A percentile compares a stretch with the other conserved stretches of the same genome.
Evolutionary conservation across 2,797 vertebrate genomes (phyloP).

Genomic region (Epinephelus awoara): DNA sequence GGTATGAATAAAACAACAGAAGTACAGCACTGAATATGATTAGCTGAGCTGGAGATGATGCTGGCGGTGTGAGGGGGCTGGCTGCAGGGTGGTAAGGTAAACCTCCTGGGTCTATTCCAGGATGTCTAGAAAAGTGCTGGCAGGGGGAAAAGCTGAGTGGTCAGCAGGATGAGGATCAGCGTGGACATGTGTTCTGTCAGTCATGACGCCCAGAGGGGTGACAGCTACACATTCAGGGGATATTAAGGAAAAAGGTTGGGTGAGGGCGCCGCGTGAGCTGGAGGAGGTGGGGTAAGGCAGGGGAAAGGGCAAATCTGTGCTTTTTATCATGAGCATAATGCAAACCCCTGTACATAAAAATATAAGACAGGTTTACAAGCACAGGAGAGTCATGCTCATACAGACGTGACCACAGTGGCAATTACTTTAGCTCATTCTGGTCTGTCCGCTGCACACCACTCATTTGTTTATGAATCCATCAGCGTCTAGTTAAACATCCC

Average conservation of each 20-base stretch:
- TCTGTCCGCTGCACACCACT: constrained; percentile 57
- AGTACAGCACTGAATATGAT: constrained; percentile 9
- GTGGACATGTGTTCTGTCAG: constrained; percentile 79
- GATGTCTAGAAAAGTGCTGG: constrained; percentile 65
- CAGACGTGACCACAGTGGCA: constrained; percentile 34
- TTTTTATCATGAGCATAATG: not conserved
- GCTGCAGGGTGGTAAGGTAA: constrained; percentile 58
- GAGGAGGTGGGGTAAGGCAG: not conserved
- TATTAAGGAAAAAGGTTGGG: constrained; percentile 25
- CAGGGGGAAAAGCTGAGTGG: constrained; percentile 64
- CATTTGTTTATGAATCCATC: constrained; percentile 74
- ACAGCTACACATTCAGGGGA: constrained; percentile 45
- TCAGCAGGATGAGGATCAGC: constrained; percentile 76
- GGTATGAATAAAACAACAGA: constrained; percentile 46
- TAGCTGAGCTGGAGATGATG: constrained; percentile 43
- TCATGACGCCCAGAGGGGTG: constrained; percentile 54
- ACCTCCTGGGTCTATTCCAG: constrained; percentile 69
- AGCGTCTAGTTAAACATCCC: constrained; percentile 61
- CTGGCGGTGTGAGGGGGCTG: constrained; percentile 21
- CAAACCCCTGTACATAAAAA: constrained; percentile 35
- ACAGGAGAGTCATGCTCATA: constrained; percentile 28
- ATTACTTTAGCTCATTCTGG: constrained; percentile 47
- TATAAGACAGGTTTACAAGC: constrained; percentile 38
- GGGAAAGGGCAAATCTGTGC: constrained; percentile 1
- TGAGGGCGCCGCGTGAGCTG: not conserved